These are phyloP conservation scores for Callochromis pleurospilus DNA, from an alignment of 2,113 vertebrate genomes.

Conservation along the genomic window DNA sequence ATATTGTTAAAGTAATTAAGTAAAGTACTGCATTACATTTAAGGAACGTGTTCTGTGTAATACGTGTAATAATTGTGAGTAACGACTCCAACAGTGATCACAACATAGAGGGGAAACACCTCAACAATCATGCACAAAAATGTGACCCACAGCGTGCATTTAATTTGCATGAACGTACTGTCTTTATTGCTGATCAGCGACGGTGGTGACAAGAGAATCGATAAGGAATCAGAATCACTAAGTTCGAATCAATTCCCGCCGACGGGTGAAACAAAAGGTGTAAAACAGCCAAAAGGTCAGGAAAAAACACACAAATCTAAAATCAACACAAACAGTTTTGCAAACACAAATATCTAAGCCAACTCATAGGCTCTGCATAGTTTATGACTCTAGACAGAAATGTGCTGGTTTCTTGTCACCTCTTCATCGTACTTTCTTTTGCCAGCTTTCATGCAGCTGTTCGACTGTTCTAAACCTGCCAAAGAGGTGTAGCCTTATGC, in stretches of 20 bases:
- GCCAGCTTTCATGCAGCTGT: not conserved
- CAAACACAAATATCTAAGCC: not conserved
- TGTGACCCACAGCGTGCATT: not conserved
- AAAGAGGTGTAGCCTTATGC: not conserved
- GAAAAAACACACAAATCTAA: not conserved
- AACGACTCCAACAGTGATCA: not conserved
- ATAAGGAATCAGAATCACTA: not conserved
- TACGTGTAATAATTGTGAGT: not conserved
- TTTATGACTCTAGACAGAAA: not conserved
- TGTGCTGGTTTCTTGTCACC: not conserved
- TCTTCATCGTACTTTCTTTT: not conserved
- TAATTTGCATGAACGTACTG: not conserved
- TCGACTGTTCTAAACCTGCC: not conserved
- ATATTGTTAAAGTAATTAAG: not conserved
- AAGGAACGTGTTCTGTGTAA: not conserved
- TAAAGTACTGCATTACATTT: not conserved
- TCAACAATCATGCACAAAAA: not conserved
- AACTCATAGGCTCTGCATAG: not conserved
- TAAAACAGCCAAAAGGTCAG: not conserved
- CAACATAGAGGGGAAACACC: not conserved
- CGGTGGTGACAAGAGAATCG: not conserved
- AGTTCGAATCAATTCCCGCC: accelerated
- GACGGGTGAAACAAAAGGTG: not conserved
- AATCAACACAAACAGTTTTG: not conserved
- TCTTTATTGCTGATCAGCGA: not conserved